Evolutionary conservation across 2,797 vertebrate genomes (phyloP).

Genomic region (Pseudotriccus pelzelni): DNA sequence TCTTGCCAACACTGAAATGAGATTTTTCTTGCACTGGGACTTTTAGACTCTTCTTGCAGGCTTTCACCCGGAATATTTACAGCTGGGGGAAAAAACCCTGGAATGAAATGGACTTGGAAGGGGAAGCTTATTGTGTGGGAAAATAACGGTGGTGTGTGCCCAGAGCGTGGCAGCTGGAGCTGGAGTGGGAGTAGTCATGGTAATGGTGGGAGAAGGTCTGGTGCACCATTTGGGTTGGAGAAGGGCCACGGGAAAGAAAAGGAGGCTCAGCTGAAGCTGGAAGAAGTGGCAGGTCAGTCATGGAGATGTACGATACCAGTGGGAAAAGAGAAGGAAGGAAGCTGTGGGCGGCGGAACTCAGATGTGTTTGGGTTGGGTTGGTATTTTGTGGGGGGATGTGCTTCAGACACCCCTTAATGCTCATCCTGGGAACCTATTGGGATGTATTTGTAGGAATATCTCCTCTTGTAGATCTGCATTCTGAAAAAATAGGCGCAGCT

Average conservation of each 20-base stretch:
- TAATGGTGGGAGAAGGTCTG: not conserved
- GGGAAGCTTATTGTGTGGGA: not conserved
- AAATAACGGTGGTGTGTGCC: not conserved
- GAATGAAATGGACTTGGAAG: not conserved
- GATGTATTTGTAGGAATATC: not conserved
- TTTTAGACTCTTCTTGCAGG: not conserved
- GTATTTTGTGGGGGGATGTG: not conserved
- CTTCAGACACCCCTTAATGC: not conserved
- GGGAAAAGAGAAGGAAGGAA: not conserved
- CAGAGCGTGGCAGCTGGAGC: not conserved
- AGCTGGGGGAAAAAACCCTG: not conserved
- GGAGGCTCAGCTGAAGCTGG: not conserved
- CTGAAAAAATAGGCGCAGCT: not conserved
- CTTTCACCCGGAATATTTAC: not conserved
- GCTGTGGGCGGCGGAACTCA: accelerated
- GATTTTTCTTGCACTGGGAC: not conserved
- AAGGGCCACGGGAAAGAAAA: not conserved
- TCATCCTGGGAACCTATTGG: not conserved
- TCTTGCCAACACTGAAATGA: not conserved
- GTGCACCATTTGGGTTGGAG: not conserved
- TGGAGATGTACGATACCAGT: accelerated
- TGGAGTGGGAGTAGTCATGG: accelerated
- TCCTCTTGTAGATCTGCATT: not conserved
- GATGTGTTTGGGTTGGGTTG: not conserved
- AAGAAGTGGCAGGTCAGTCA: not conserved